Evolutionary conservation across 2,888 invertebrate genomes (phyloP), one percentile per base, ranked within the genome.

Genomic region (Matsumyia berberina): DNA sequence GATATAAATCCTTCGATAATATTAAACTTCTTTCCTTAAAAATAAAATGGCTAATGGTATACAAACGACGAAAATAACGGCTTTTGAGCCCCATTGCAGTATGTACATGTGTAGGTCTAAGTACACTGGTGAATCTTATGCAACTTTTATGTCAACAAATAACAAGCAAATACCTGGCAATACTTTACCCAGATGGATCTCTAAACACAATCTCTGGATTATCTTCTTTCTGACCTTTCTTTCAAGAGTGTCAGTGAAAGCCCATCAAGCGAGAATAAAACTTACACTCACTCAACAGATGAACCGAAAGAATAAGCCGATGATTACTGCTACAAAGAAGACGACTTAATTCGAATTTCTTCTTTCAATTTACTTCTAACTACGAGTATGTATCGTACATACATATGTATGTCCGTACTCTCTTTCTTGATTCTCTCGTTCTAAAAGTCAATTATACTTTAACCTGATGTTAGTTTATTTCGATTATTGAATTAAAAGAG

Each of bases 401-500:
- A n/a, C n/a, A n/a, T n/a, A n/a, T 6, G 46, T 24, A 7, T 29
- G 9, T 58, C 17, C 3, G 19, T 11, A 12, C 11, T 19, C 15
- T 58, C 35, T 15, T 33, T 17, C 49, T 35, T 24, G 33, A 42
- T 24, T 46, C 39, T 49, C 19, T 33, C 42, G 37, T 57, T 51
- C 39, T 33, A 7, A 1, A 24, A 46, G 33, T 37, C 57, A 58
- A 67, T 77, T 44, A 58, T 77, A 44, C 60, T 53, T 60, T 53
- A 60, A 69, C 57, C 64, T 17, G 33, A 55, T 51, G 55, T 55
- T 53, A 58, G 66, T 62, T 80, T 46, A n/a, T 39, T 74, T 39
- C 64, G 62, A 77, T 81, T 82, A 77, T 58, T 66, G 70, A 82
- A 66, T 82, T 66, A 76, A 60, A 72, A 35, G 81, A 15, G 51